phyloP scores from a whole-genome alignment of 2,797 vertebrate genomes.

The Diglossa cyanea region DNA sequence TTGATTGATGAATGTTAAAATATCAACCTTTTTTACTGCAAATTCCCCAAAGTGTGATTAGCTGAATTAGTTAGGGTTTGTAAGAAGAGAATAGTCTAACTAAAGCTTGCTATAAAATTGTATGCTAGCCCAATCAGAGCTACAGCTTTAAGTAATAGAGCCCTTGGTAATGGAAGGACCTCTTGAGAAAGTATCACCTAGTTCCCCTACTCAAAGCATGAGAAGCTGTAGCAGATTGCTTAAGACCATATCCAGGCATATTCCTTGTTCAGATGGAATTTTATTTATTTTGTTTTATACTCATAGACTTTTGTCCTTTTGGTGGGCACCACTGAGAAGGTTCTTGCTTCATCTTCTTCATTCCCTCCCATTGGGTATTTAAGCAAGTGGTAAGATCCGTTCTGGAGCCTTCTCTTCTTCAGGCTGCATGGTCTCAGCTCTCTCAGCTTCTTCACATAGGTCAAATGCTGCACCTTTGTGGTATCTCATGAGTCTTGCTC shows the following conservation, averaged over 20 bases:
- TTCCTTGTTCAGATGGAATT: background rate
- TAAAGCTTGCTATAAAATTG: background rate
- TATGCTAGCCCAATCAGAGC: background rate
- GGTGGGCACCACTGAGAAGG: background rate
- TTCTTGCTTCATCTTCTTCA: background rate
- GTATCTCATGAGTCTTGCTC: background rate
- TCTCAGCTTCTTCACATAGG: background rate
- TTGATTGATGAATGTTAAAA: background rate
- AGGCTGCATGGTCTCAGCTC: background rate
- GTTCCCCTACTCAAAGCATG: background rate
- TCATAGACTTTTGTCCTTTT: background rate
- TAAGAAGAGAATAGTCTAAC: background rate
- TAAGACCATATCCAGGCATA: background rate
- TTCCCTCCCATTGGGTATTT: background rate
- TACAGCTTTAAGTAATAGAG: background rate
- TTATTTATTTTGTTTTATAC: background rate
- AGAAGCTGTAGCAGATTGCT: background rate
- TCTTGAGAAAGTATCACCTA: background rate
- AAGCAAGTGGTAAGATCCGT: accelerated
- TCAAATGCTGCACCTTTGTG: background rate
- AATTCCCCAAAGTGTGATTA: background rate
- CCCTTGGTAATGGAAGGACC: background rate
- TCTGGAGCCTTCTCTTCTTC: background rate
- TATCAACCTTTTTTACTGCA: background rate
- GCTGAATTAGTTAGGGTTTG: background rate